phyloP scores from a whole-genome alignment of 2,888 invertebrate genomes.

The Athalia rosae region DNA sequence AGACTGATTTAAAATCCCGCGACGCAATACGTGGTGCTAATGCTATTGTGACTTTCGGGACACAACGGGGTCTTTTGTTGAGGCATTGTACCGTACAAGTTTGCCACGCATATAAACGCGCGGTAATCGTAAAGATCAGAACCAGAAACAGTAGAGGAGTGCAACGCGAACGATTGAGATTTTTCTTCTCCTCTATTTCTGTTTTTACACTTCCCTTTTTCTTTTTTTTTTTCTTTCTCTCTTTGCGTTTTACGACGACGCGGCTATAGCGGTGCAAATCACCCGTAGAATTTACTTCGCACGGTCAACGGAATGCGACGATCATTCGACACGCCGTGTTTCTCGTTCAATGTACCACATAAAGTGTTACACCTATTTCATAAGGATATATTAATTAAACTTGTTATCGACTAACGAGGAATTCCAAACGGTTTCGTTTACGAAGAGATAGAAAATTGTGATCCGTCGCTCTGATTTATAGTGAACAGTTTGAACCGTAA shows the following conservation, averaged over 20 bases:
- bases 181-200: background rate
- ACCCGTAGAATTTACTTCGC: background rate
- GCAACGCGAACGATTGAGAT: too few species aligned
- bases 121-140: conserved; percentile 23
- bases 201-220: background rate
- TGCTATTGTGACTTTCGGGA: conserved; percentile 51
- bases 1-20: conserved; percentile 42
- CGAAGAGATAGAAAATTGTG: too few species aligned
- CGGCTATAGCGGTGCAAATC: background rate
- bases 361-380: background rate
- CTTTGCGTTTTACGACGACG: too few species aligned
- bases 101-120: conserved; percentile 18
- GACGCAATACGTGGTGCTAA: conserved; percentile 25
- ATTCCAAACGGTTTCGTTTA: background rate
- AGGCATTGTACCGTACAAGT: conserved; percentile 25
- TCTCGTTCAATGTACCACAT: too few species aligned
- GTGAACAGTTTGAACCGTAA: too few species aligned
- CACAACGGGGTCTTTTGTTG: conserved; percentile 69
- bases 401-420: background rate
- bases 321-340: conserved; percentile 21
- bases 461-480: too few species aligned
- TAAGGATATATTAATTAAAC: too few species aligned
- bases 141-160: too few species aligned
- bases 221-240: too few species aligned
- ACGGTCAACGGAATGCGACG: background rate